Evolutionary conservation across 1,140 invertebrate species (phyloP).

Genomic region (Camponotus floridanus): DNA sequence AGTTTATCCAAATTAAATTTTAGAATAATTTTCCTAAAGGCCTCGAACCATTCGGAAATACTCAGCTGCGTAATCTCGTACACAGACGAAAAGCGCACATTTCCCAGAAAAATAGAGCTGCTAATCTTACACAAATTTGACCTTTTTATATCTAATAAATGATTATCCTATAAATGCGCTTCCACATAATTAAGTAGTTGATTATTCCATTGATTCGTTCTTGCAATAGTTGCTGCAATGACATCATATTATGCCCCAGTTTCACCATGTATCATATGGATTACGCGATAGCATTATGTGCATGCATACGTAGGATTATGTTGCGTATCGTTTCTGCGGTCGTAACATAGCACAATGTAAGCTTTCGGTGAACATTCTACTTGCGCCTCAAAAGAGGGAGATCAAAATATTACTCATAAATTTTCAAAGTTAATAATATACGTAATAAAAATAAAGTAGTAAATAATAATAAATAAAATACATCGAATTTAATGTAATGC

Average conservation of each 20-base stretch:
- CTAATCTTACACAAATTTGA: background rate
- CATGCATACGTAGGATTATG: conserved; percentile 56
- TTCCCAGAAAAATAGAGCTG: conserved; percentile 24
- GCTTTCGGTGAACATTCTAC: conserved; percentile 36
- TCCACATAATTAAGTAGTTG: conserved; percentile 33
- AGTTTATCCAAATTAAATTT: conserved; percentile 70
- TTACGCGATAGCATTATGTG: conserved; percentile 40
- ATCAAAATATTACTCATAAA: conserved; percentile 1
- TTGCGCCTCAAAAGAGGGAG: conserved; percentile 18
- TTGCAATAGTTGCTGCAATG: conserved; percentile 38
- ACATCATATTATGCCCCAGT: conserved; percentile 45
- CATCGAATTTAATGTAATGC: background rate
- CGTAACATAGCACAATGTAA: conserved; percentile 13
- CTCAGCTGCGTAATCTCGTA: background rate
- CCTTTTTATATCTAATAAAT: background rate
- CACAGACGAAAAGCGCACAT: conserved; percentile 14
- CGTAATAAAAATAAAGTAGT: background rate
- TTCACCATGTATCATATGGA: conserved; percentile 27
- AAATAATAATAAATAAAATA: background rate
- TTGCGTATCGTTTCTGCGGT: conserved; percentile 51
- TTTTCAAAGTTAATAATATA: background rate
- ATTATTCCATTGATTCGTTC: conserved; percentile 47
- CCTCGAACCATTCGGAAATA: conserved; percentile 12
- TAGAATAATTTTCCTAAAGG: conserved; percentile 68
- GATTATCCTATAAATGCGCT: conserved; percentile 10